Evolutionary conservation across 2,888 invertebrate genomes (phyloP).

Genomic region (Barypeithes pellucidus): DNA sequence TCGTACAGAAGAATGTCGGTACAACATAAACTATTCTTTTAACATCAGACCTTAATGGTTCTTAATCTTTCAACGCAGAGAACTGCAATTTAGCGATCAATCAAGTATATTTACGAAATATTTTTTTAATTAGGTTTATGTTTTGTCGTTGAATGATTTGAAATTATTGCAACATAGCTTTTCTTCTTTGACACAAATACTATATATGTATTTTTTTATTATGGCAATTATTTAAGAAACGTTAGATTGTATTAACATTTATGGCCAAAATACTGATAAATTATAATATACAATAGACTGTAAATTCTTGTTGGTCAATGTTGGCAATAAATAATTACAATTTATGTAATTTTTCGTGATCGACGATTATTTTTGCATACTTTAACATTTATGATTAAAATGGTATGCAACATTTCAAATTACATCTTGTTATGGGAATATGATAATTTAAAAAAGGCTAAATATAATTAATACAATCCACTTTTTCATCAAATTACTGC

Average conservation of each 20-base stretch:
- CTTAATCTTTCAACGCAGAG: too few species aligned
- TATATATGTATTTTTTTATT: background rate
- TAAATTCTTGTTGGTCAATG: conserved; percentile 2
- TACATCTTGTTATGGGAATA: too few species aligned
- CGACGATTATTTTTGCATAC: conserved; percentile 6
- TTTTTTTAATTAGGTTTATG: background rate
- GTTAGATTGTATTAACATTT: background rate
- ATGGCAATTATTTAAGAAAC: background rate
- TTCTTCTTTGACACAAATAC: background rate
- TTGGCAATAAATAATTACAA: conserved; percentile 3
- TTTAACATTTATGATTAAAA: background rate
- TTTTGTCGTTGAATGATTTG: background rate
- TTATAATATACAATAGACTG: background rate
- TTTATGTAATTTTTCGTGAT: conserved; percentile 26
- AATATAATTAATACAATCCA: too few species aligned
- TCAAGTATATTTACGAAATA: background rate
- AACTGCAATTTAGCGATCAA: too few species aligned
- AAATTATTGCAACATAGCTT: conserved; percentile 1
- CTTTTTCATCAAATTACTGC: too few species aligned
- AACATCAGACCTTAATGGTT: too few species aligned
- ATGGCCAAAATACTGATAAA: conserved; percentile 3
- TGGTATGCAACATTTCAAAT: background rate
- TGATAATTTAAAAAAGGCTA: too few species aligned
- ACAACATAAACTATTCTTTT: too few species aligned
- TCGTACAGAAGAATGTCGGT: too few species aligned